Evolutionary conservation across 2,888 invertebrate species (phyloP).

Genomic region (Drosophila hamatofila): DNA sequence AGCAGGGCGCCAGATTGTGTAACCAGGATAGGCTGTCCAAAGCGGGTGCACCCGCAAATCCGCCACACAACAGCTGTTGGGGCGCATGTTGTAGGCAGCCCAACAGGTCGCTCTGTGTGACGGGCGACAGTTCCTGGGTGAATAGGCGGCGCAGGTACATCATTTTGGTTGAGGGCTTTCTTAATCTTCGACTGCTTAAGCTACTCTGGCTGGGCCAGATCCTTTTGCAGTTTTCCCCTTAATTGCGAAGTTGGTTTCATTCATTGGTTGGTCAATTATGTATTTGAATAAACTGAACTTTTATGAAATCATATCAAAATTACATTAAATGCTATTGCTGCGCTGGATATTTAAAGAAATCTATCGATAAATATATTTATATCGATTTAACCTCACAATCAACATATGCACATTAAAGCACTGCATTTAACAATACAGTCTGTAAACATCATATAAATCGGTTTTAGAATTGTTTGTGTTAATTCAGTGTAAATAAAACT

Average conservation of each 20-base stretch:
- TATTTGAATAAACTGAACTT: slow-evolving; percentile 42
- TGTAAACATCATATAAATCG: not conserved
- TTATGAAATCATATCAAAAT: slow-evolving; percentile 50
- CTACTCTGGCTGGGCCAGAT: slow-evolving; percentile 15
- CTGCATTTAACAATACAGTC: not conserved
- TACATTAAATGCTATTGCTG: slow-evolving; percentile 39
- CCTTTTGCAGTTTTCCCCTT: slow-evolving; percentile 17
- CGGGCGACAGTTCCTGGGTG: slow-evolving; percentile 80
- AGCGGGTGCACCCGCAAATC: slow-evolving; percentile 77
- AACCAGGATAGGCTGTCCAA: slow-evolving; percentile 88
- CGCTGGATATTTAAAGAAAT: slow-evolving; percentile 8
- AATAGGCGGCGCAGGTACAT: slow-evolving; percentile 83
- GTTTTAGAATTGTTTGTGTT: not conserved
- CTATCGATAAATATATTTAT: slow-evolving; percentile 23
- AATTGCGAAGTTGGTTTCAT: slow-evolving; percentile 37
- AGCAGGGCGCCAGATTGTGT: slow-evolving; percentile 88
- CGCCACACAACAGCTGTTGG: slow-evolving; percentile 60
- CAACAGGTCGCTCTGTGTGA: slow-evolving; percentile 75
- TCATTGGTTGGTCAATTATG: slow-evolving; percentile 35
- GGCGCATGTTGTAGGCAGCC: slow-evolving; percentile 73
- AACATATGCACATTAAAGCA: not conserved
- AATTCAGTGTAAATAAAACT: not conserved
- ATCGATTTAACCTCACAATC: slow-evolving; percentile 15
- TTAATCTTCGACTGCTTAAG: slow-evolving; percentile 10
- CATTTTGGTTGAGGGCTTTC: slow-evolving; percentile 38